Percentiles rank a stretch among this genome's conserved stretches.
These are phyloP conservation scores for Coremacera marginata DNA, from an alignment of 2,888 invertebrate species.

Conservation along the genomic window DNA sequence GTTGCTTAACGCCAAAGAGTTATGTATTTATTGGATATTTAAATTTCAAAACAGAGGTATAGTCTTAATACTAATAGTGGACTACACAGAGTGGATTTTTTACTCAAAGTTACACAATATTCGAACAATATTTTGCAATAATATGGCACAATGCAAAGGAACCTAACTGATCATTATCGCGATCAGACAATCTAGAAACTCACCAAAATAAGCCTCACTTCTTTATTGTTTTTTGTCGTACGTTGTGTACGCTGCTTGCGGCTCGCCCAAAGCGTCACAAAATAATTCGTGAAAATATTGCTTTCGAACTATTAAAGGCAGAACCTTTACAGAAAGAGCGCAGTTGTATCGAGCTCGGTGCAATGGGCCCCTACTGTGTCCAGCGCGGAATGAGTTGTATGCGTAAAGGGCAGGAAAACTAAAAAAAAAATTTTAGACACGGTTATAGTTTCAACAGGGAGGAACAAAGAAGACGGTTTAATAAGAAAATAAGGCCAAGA, in stretches of 20 bases:
- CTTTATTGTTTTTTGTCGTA: background rate
- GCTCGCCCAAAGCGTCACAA: constrained; percentile 58
- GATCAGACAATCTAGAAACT: constrained; percentile 16
- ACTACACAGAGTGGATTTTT: constrained; percentile 11
- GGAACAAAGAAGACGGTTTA: background rate
- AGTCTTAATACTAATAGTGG: constrained; percentile 58
- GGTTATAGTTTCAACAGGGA: background rate
- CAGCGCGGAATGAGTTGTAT: background rate
- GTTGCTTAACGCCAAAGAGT: constrained; percentile 53
- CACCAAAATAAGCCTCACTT: constrained; percentile 1
- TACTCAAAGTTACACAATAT: background rate
- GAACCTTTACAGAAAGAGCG: background rate
- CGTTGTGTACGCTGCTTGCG: constrained; percentile 28
- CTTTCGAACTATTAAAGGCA: background rate
- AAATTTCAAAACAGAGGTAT: constrained; percentile 41
- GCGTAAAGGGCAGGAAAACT: background rate
- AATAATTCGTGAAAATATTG: constrained; percentile 58
- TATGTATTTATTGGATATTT: constrained; percentile 56
- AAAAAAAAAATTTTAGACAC: background rate
- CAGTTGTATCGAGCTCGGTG: background rate
- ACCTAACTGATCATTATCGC: constrained; percentile 45
- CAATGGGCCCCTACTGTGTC: background rate
- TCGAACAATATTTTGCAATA: background rate
- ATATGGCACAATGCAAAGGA: background rate
- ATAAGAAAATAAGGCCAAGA: background rate